phyloP scores from a whole-genome alignment of 1,140 invertebrate genomes.

The Stegodyphus mimosarum region DNA sequence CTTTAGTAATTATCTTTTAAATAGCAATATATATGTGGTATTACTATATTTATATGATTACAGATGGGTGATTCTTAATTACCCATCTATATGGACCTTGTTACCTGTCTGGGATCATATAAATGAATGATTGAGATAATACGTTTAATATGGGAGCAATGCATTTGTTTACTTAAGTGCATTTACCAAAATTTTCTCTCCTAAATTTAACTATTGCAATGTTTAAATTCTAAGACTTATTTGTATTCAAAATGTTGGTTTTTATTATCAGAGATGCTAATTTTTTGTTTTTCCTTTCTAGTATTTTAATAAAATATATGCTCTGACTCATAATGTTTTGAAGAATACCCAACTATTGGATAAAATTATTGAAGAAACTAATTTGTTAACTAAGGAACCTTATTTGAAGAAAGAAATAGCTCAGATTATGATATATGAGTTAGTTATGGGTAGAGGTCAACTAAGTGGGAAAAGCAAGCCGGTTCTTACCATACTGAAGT shows the following conservation, averaged over 20 bases:
- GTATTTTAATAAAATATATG: conserved; percentile 78
- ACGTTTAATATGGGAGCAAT: too few relatives aligned
- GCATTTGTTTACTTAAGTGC: too few relatives aligned
- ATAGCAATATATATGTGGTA: too few relatives aligned
- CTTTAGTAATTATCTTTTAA: too few relatives aligned
- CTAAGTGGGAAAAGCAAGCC: conserved; percentile 78
- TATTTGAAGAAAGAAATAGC: conserved; percentile 78
- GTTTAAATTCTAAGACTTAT: not conserved
- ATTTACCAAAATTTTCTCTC: too few relatives aligned
- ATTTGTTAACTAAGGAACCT: conserved; percentile 76
- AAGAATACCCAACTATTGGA: conserved; percentile 72
- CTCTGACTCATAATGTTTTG: conserved; percentile 79
- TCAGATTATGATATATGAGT: conserved; percentile 57
- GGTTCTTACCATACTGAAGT: conserved; percentile 75
- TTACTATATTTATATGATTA: too few relatives aligned
- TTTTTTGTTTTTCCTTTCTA: conserved; percentile 70
- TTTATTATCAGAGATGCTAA: not conserved
- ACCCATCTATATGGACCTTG: too few relatives aligned
- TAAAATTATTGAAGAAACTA: conserved; percentile 70
- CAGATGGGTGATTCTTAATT: too few relatives aligned
- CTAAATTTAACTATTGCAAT: too few relatives aligned
- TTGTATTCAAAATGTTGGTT: not conserved
- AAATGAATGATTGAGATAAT: too few relatives aligned
- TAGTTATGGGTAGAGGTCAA: conserved; percentile 69
- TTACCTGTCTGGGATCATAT: too few relatives aligned